Conservation (phyloP, 2,888 invertebrate species). For the Frankliniella fusca region DNA sequence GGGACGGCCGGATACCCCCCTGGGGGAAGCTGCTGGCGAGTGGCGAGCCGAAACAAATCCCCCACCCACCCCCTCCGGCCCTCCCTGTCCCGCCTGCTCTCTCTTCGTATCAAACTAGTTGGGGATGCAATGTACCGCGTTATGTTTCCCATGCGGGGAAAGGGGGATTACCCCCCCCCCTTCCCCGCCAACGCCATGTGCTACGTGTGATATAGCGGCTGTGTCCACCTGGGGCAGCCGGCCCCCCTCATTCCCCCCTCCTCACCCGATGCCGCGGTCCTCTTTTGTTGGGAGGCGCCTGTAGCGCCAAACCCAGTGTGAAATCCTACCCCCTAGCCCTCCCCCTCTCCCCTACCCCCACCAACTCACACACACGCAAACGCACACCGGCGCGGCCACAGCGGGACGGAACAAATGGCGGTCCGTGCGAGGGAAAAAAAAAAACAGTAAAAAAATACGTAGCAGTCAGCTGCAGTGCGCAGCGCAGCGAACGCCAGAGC, state of each 20-base stretch:
- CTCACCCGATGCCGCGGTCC: neutral
- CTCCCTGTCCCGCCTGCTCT: neutral
- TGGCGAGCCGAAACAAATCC: too few relatives aligned
- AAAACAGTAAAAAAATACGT: too few relatives aligned
- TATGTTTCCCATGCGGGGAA: neutral
- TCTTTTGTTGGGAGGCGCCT: neutral
- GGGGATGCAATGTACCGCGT: slow-evolving; percentile 1
- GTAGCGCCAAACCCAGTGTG: too few relatives aligned
- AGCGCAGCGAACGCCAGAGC: too few relatives aligned
- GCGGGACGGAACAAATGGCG: too few relatives aligned
- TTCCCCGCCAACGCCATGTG: neutral
- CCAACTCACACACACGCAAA: too few relatives aligned
- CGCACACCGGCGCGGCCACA: too few relatives aligned
- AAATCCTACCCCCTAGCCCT: neutral
- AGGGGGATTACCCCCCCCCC: too few relatives aligned
- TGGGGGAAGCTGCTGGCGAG: too few relatives aligned
- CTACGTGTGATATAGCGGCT: neutral
- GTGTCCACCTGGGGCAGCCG: slow-evolving; percentile 4
- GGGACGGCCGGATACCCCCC: too few relatives aligned
- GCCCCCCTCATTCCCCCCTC: neutral
- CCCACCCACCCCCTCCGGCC: neutral
- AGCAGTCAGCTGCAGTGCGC: too few relatives aligned
- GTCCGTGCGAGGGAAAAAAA: too few relatives aligned
- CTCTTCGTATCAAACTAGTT: neutral
- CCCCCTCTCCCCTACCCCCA: neutral